A percentile compares a stretch with the other conserved stretches of the same genome.
phyloP scores from a whole-genome alignment of 35 echinoderm and acorn worm species.

The Diadema setosum region DNA sequence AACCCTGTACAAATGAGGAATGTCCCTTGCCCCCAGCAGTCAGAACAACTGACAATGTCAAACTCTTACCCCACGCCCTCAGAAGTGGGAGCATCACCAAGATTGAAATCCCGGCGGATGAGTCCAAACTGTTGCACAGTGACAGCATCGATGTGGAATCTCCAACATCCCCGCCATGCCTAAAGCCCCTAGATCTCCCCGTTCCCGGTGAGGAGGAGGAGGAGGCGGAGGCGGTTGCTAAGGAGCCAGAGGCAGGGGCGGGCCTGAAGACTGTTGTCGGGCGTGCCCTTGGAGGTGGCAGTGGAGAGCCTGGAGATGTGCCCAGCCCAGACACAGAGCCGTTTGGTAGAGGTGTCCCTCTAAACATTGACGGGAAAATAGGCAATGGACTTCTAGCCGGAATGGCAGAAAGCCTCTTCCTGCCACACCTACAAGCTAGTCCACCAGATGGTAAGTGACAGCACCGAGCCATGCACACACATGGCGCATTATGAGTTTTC shows the following conservation, averaged over 20 bases:
- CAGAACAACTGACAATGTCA: background rate
- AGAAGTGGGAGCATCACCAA: background rate
- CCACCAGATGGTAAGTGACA: background rate
- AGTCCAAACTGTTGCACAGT: conserved; percentile 3
- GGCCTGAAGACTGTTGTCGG: background rate
- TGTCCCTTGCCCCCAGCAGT: background rate
- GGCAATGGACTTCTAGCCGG: background rate
- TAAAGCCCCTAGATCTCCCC: background rate
- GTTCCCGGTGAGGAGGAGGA: background rate
- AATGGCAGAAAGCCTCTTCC: background rate
- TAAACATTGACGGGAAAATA: conserved; percentile 3
- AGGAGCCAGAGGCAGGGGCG: background rate
- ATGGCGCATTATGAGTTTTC: too few relatives aligned
- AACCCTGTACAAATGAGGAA: too few relatives aligned
- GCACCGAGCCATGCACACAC: too few relatives aligned
- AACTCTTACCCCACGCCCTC: background rate
- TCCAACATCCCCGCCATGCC: background rate
- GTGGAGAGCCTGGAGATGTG: background rate
- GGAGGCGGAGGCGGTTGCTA: background rate
- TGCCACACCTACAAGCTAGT: background rate
- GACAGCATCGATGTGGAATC: background rate
- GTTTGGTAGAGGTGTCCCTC: background rate
- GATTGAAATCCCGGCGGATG: background rate
- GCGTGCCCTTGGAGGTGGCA: background rate
- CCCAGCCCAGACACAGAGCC: conserved; percentile 1